phyloP scores from a whole-genome alignment of 1,140 invertebrate genomes.

The Dufourea novaeangliae region DNA sequence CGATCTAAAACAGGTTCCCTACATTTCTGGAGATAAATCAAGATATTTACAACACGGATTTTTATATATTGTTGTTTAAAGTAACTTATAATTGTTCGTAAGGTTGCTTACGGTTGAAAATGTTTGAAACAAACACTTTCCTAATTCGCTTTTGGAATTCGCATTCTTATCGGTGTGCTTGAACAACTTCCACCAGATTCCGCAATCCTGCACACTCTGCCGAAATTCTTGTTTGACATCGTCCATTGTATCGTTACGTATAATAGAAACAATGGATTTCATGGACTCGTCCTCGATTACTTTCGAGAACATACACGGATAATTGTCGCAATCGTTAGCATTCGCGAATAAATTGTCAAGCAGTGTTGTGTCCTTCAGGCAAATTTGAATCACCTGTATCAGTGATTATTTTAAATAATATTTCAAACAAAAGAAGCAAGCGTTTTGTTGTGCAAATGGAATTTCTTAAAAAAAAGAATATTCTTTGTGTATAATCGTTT shows the following conservation, averaged over 20 bases:
- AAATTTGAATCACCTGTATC: conserved; percentile 27
- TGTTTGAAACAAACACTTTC: conserved; percentile 39
- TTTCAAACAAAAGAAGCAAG: neutral
- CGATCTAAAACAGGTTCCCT: conserved; percentile 11
- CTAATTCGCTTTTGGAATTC: conserved; percentile 14
- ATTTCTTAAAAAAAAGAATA: neutral
- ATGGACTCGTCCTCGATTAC: conserved; percentile 21
- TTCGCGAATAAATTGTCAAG: conserved; percentile 25
- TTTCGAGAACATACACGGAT: conserved; percentile 44
- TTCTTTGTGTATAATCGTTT: too few relatives aligned
- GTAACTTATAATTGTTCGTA: neutral
- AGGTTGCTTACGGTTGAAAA: conserved; percentile 24
- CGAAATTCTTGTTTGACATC: neutral
- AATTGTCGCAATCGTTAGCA: conserved; percentile 19
- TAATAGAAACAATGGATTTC: conserved; percentile 17
- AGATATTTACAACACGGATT: neutral
- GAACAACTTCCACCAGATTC: conserved; percentile 39
- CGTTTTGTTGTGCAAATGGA: neutral
- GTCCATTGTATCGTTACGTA: conserved; percentile 36
- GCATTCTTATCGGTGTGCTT: conserved; percentile 27
- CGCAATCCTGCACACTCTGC: conserved; percentile 30
- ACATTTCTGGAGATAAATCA: conserved; percentile 22
- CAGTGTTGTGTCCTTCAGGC: conserved; percentile 27
- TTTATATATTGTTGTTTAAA: neutral
- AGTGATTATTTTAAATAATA: neutral